Evolutionary conservation across 2,888 invertebrate species (phyloP).

Genomic region (Ectemnius continuus): DNA sequence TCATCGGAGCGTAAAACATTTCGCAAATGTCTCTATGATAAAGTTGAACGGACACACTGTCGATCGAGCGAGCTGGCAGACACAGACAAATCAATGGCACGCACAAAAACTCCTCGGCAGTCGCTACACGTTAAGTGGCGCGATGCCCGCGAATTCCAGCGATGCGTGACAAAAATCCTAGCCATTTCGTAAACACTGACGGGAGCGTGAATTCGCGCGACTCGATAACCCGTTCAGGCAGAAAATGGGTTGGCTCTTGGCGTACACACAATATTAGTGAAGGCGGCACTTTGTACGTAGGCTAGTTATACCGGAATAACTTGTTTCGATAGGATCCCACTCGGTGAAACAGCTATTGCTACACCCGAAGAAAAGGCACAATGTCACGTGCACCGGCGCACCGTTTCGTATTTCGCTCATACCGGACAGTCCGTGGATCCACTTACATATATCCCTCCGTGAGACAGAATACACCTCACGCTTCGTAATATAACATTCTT

Average conservation of each 20-base stretch:
- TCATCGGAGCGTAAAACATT: neutral
- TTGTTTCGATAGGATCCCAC: constrained; percentile 53
- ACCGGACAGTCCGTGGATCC: too few relatives aligned
- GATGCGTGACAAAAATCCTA: constrained; percentile 9
- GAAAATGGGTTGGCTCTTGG: constrained; percentile 49
- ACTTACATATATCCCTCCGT: too few relatives aligned
- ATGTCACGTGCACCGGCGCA: constrained; percentile 56
- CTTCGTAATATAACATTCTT: too few relatives aligned
- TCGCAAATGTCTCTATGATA: too few relatives aligned
- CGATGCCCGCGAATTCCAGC: constrained; percentile 1
- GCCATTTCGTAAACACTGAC: constrained; percentile 28
- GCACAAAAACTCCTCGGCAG: neutral
- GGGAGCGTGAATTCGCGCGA: constrained; percentile 31
- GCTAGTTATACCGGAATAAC: constrained; percentile 64
- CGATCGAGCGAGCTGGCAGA: neutral
- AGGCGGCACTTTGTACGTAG: constrained; percentile 57
- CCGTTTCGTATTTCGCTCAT: constrained; percentile 3
- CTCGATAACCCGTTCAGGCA: constrained; percentile 43
- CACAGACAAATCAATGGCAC: neutral
- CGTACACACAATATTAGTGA: constrained; percentile 55
- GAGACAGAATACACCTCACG: too few relatives aligned
- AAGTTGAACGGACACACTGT: too few relatives aligned
- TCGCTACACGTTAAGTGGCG: constrained; percentile 6
- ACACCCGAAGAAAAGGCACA: constrained; percentile 53
- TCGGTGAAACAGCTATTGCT: constrained; percentile 50